Percentiles rank a stretch among this genome's conserved stretches.
These are phyloP conservation scores for Gallinago media DNA, from an alignment of 2,113 vertebrate species.

Conservation along the genomic window DNA sequence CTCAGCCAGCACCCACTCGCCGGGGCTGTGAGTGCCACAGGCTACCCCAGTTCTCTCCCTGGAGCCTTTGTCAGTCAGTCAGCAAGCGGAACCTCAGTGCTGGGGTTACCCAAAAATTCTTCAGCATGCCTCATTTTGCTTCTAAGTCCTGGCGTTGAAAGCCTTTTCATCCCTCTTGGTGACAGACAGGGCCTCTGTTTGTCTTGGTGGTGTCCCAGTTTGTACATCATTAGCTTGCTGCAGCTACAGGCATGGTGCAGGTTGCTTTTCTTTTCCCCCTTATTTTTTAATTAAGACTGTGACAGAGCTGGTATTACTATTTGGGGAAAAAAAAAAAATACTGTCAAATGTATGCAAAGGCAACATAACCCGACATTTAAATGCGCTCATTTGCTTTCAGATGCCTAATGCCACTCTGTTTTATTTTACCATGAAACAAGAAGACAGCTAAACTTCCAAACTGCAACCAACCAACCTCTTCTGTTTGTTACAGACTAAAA, in stretches of 20 bases:
- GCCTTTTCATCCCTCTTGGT: not conserved
- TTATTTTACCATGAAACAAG: not conserved
- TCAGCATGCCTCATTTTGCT: not conserved
- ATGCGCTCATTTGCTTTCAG: not conserved
- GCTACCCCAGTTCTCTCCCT: not conserved
- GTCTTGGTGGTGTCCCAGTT: not conserved
- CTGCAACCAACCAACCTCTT: not conserved
- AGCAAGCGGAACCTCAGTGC: rapidly evolving
- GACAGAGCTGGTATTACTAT: not conserved
- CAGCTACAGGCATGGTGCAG: not conserved
- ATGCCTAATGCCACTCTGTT: not conserved
- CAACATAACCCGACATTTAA: not conserved
- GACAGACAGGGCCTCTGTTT: not conserved
- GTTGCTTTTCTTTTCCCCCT: not conserved
- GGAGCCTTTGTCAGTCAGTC: not conserved
- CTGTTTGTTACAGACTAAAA: not conserved
- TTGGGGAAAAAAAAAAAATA: not conserved
- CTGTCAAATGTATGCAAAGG: not conserved
- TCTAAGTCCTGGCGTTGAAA: not conserved
- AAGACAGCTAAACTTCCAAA: too few relatives aligned
- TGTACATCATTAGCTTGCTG: not conserved
- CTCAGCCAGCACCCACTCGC: not conserved
- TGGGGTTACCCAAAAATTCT: not conserved
- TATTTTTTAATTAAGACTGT: not conserved
- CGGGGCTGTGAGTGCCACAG: not conserved